A percentile compares a stretch with the other conserved stretches of the same genome.
phyloP scores from a whole-genome alignment of 1,140 invertebrate species.

The Heliothis subflexa region DNA sequence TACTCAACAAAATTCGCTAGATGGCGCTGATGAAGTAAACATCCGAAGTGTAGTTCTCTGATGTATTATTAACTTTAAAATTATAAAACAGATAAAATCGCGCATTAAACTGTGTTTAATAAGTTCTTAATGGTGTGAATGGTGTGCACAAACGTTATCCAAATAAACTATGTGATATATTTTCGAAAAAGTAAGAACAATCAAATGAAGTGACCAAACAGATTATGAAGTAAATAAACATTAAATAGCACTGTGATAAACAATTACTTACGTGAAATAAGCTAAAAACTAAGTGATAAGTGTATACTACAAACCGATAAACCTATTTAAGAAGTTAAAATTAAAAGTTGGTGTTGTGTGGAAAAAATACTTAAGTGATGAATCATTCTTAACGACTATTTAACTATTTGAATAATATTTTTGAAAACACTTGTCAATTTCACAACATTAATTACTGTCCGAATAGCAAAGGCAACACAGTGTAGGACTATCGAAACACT shows the following conservation, averaged over 20 bases:
- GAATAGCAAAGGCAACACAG: too few relatives aligned
- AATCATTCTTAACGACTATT: background rate
- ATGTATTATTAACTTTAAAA: too few relatives aligned
- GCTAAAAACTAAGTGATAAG: background rate
- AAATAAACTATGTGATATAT: slow-evolving; percentile 5
- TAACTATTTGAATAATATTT: background rate
- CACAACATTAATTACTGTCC: too few relatives aligned
- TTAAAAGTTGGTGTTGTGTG: background rate
- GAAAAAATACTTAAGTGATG: background rate
- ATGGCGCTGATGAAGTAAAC: too few relatives aligned
- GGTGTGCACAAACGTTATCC: background rate
- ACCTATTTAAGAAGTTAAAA: background rate
- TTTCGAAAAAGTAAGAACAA: background rate
- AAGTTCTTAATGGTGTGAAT: background rate
- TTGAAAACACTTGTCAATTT: background rate
- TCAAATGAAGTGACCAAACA: background rate
- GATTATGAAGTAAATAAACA: too few relatives aligned
- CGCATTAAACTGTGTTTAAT: slow-evolving; percentile 3
- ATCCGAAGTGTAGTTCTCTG: too few relatives aligned
- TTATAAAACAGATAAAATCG: too few relatives aligned
- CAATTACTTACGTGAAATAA: background rate
- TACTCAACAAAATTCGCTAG: too few relatives aligned
- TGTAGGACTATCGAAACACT: too few relatives aligned
- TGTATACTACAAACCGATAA: background rate
- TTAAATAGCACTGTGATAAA: background rate